Base-by-base conservation (phyloP, 2,797 vertebrate species). In the Remorina albescens region DNA sequence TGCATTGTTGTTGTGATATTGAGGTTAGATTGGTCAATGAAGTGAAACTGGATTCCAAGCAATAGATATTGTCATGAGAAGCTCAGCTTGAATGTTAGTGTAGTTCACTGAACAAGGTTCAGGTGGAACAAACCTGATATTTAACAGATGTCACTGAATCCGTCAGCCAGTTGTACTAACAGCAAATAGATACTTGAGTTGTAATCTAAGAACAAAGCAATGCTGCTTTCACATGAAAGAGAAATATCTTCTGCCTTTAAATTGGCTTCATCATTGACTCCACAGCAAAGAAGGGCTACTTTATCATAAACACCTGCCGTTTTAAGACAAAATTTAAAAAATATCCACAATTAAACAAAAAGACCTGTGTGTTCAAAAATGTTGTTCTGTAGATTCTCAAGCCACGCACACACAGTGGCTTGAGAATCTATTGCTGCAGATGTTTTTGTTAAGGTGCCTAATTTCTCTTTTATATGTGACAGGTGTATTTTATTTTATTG, bases 361-460 rank as follows among this genome's bases (percentile, higher is more conserved):
- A 62, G 50, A 78, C 19, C 58, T 75, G 55, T n/a, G n/a, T n/a
- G n/a, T n/a, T n/a, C n/a, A n/a, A n/a, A n/a, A n/a, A n/a, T n/a
- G n/a, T n/a, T n/a, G n/a, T n/a, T n/a, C n/a, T n/a, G n/a, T n/a
- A n/a, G n/a, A n/a, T n/a, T n/a, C n/a, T n/a, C n/a, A n/a, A n/a
- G n/a, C n/a, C n/a, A n/a, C n/a, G n/a, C n/a, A n/a, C n/a, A n/a
- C n/a, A n/a, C n/a, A n/a, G n/a, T n/a, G 30, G 81, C 69, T 51
- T 84, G 88, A 92, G 86, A 89, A 89, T 92, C 91, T 83, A 70
- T n/a, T 34, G 25, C 3, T 50, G 56, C 70, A 58, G 47, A 74
- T 68, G 46, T 78, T 81, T 71, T 37, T 70, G 41, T 79, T 58
- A 60, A 80, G 74, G 80, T 88, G 87, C 81, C 77, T 86, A 12